phyloP scores from a whole-genome alignment of 1,140 invertebrate genomes.

The Polypedilum pembai region DNA sequence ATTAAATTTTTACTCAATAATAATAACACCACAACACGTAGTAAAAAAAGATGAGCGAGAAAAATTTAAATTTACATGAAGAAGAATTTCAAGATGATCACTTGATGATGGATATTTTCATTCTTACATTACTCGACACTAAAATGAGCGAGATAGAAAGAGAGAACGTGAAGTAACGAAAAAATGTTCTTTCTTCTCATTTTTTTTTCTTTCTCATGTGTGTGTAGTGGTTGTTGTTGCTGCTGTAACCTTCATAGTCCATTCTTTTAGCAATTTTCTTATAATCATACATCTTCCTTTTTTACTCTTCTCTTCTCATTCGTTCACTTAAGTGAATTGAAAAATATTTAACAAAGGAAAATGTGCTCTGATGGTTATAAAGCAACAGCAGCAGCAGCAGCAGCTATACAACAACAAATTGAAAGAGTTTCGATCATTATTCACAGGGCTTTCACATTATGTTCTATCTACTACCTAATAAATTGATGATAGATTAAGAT shows the following conservation, averaged over 20 bases:
- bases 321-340: background rate
- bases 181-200: too few species aligned
- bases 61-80: background rate
- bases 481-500: too few species aligned
- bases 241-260: slow-evolving; percentile 6
- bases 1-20: background rate
- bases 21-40: background rate
- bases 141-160: too few species aligned
- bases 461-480: too few species aligned
- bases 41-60: background rate
- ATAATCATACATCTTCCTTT: slow-evolving; percentile 15
- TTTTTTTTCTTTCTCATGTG: too few species aligned
- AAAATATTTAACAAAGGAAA: background rate
- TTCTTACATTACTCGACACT: too few species aligned
- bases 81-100: slow-evolving; percentile 17
- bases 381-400: background rate
- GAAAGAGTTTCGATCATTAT: too few species aligned
- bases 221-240: background rate
- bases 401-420: background rate
- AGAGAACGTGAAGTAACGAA: too few species aligned
- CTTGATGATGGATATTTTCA: background rate
- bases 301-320: background rate
- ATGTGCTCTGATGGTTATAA: slow-evolving; percentile 6
- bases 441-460: too few species aligned
- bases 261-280: slow-evolving; percentile 9